Evolutionary conservation across 2,113 vertebrate genomes (phyloP).

Genomic region (Puntigrus tetrazona): DNA sequence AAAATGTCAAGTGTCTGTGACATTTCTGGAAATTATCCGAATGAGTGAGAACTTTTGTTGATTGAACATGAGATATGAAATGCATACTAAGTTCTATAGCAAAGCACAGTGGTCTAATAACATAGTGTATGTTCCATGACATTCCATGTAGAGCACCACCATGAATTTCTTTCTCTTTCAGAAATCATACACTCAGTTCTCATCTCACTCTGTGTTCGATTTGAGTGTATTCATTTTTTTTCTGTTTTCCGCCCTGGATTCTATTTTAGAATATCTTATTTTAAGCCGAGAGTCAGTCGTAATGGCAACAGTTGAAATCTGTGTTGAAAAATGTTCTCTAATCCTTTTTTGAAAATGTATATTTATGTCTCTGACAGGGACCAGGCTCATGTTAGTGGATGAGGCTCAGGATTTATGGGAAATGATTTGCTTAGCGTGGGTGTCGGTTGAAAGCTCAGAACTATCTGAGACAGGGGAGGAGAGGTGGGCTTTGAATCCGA

Average conservation of each 20-base stretch:
- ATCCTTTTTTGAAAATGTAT: constrained; percentile 53
- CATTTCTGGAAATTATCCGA: background rate
- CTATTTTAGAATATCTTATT: constrained; percentile 44
- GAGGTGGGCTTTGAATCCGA: constrained; percentile 22
- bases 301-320: constrained; percentile 47
- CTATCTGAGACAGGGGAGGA: constrained; percentile 28
- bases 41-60: background rate
- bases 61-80: background rate
- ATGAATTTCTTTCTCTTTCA: background rate
- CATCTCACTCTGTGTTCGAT: background rate
- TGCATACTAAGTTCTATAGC: background rate
- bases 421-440: constrained; percentile 50
- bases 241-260: background rate
- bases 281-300: constrained; percentile 20
- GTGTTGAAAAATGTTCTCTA: constrained; percentile 45
- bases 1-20: background rate
- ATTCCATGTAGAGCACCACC: background rate
- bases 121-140: background rate
- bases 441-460: constrained; percentile 35
- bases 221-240: background rate
- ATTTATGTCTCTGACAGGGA: constrained; percentile 45
- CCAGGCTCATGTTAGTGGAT: constrained; percentile 36
- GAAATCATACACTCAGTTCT: background rate
- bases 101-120: background rate
- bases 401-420: constrained; percentile 51